Conservation (phyloP, 2,888 invertebrate genomes). For the Alsophila aescularia region DNA sequence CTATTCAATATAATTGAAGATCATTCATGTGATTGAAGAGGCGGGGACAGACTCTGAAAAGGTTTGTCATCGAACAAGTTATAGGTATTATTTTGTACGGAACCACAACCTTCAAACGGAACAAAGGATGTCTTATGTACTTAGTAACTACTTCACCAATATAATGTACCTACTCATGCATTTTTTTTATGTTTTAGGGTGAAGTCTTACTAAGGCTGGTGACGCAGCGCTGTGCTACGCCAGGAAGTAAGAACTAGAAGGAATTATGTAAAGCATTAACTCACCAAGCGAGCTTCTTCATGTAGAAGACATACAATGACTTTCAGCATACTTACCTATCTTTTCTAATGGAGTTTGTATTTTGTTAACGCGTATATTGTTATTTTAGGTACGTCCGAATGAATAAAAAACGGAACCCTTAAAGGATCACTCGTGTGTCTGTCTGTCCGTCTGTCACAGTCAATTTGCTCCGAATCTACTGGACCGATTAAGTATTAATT, state of each 20-base stretch:
- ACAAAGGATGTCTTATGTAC: slow-evolving; percentile 31
- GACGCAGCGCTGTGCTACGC: not conserved
- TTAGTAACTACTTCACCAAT: slow-evolving; percentile 25
- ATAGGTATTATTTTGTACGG: slow-evolving; percentile 28
- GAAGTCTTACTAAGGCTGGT: not conserved
- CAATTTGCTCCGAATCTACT: too few species aligned
- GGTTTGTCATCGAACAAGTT: slow-evolving; percentile 25
- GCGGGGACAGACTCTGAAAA: not conserved
- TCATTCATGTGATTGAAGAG: not conserved
- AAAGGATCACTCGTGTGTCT: too few species aligned
- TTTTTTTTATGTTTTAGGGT: slow-evolving; percentile 15
- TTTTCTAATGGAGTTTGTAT: too few species aligned
- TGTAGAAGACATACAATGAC: too few species aligned
- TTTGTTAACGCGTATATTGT: too few species aligned
- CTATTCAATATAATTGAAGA: not conserved
- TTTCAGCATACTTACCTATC: too few species aligned
- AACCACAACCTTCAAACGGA: slow-evolving; percentile 33
- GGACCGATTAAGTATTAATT: too few species aligned
- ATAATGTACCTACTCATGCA: slow-evolving; percentile 12
- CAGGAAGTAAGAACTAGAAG: too few species aligned
- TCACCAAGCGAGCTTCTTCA: too few species aligned
- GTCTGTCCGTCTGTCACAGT: too few species aligned
- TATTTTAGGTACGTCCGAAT: too few species aligned
- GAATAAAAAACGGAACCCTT: too few species aligned
- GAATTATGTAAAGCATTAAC: not conserved